These are phyloP conservation scores for Agapornis canus DNA, from an alignment of 2,797 vertebrate genomes.

Conservation along the genomic window DNA sequence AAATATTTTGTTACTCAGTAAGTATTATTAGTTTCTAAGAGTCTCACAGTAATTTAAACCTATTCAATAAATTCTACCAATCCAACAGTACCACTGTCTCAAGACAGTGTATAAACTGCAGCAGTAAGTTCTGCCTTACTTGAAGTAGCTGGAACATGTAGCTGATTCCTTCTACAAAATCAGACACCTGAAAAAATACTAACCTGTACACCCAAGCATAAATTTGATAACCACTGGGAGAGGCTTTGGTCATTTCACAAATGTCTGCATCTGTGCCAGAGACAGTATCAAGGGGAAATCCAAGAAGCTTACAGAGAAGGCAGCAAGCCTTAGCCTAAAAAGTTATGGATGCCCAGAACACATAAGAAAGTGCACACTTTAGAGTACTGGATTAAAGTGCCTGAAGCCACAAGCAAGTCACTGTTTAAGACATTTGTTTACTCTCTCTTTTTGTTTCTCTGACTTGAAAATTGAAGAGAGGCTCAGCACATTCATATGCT, in stretches of 20 bases:
- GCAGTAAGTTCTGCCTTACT: not conserved
- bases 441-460: not conserved
- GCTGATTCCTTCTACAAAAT: not conserved
- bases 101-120: not conserved
- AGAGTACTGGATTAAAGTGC: not conserved
- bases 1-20: not conserved
- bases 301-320: not conserved
- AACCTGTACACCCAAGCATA: not conserved
- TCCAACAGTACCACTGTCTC: not conserved
- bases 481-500: not conserved
- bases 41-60: not conserved
- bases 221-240: not conserved
- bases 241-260: not conserved
- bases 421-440: not conserved
- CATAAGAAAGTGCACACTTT: not conserved
- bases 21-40: not conserved
- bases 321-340: not conserved
- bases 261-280: not conserved
- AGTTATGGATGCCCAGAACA: not conserved
- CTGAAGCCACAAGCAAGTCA: not conserved
- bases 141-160: not conserved
- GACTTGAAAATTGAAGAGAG: not conserved
- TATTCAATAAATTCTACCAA: not conserved
- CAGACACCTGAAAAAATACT: not conserved
- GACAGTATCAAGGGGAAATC: not conserved